Base-by-base conservation (phyloP, 2,797 vertebrate genomes). In the Merluccius polli region DNA sequence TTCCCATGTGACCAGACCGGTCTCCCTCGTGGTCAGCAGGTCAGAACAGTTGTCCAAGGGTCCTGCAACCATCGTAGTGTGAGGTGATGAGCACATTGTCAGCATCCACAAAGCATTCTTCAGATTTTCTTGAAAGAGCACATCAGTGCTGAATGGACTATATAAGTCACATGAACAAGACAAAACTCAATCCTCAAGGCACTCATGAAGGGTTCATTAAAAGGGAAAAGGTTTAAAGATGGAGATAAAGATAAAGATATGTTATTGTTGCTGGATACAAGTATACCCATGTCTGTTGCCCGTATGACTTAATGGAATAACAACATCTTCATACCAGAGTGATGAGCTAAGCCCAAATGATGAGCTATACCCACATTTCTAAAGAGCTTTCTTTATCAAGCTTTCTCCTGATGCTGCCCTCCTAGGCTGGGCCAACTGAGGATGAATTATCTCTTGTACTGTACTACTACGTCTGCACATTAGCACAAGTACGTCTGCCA, bases 261-360 rank as follows among this genome's bases (percentile, higher is more conserved):
- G 36, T 38, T 85, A 83, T 87, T 80, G 69, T 27, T 79, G 69
- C 73, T 78, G 77, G 71, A 31, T 75, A 79, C 81, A 73, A 78
- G 86, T 75, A 77, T 63, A 76, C 72, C 81, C 84, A 82, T 87
- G 71, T 89, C 82, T 80, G 81, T 84, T 48, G 29, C 33, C 11
- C 71, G 65, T 63, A 77, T 81, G 71, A 33, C 73, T 72, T 77
- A 81, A 89, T 90, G 89, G 77, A 87, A 92, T 93, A 84, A 75
- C 83, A 77, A 72, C 77, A 78, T 7, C 68, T 87, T 92, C 92
- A 93, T 92, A 79, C 86, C 86, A 88, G 75, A 91, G 85, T 87
- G 86, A 92, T 92, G 89, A 8, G 84, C 89, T 8, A 24, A 83
- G 86, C 79, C 77, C 89, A 81, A 85, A 90, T 79, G 75, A 71